A percentile compares a stretch with the other conserved stretches of the same genome.
These are phyloP conservation scores for Enhydra lutris DNA, from an alignment of 2,113 vertebrate genomes.

Conservation along the genomic window DNA sequence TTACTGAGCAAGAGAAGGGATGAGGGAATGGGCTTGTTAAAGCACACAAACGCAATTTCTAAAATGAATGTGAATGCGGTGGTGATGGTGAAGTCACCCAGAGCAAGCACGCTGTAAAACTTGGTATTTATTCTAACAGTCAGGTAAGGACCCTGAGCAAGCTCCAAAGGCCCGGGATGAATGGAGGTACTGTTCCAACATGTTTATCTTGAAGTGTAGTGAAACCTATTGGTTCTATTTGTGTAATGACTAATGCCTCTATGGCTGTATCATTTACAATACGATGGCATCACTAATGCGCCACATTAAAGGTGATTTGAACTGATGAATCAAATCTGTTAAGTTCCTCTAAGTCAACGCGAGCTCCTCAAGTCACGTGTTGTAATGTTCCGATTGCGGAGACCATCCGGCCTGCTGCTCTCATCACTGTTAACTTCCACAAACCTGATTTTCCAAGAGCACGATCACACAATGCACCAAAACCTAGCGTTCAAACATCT, in stretches of 20 bases:
- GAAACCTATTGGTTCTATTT: conserved; percentile 63
- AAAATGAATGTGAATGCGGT: not conserved
- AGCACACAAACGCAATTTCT: not conserved
- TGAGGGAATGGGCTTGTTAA: not conserved
- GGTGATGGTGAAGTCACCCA: conserved; percentile 51
- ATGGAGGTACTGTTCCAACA: conserved; percentile 58
- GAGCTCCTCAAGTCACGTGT: not conserved
- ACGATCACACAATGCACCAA: not conserved
- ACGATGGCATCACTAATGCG: conserved; percentile 58
- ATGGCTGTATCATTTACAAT: conserved; percentile 51
- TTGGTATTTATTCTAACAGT: conserved; percentile 7
- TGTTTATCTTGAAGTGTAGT: conserved; percentile 61
- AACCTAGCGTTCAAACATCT: not conserved
- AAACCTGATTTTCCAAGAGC: not conserved
- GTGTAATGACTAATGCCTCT: conserved; percentile 64
- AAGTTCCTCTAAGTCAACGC: conserved; percentile 30
- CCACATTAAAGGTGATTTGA: conserved; percentile 66
- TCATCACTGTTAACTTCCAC: not conserved
- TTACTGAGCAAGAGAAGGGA: conserved; percentile 19
- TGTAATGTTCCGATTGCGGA: not conserved
- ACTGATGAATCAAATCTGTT: conserved; percentile 63
- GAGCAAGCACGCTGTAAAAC: conserved; percentile 57
- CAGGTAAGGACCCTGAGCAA: conserved; percentile 41
- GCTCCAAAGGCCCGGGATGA: conserved; percentile 44
- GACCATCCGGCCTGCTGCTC: not conserved